Base-by-base conservation (phyloP, 2,797 vertebrate species). In the Anguilla obscura region DNA sequence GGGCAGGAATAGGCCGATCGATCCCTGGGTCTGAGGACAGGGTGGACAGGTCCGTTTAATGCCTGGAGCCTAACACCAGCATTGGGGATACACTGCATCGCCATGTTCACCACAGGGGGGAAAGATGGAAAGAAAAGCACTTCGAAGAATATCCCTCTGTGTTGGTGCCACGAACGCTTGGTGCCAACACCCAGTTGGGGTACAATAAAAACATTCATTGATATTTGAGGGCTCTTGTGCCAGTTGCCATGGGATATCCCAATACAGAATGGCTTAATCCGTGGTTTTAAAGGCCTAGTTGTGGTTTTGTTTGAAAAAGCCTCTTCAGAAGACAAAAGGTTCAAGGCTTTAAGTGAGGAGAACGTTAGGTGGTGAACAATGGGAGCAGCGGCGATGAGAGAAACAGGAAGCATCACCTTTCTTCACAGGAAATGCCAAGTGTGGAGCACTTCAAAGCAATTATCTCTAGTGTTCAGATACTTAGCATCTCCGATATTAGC, bases 201-300 rank as follows among this genome's bases (percentile, higher is more conserved):
- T 2, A 86, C 85, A 82, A 88, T 86, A 83, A 86, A 69, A 56
- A 88, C 85, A 86, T 56, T 88, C 74, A 86, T 83, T 82, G 76
- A 88, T 24, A 91, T 89, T 71, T 89, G 89, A 90, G 83, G 86
- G 90, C 90, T 92, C 86, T 85, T 87, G 84, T 93, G 93, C 93
- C 95, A 94, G 90, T 96, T 96, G 89, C 94, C 93, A 96, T 96
- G 94, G 95, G 91, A 85, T 93, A 93, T 92, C 90, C 90, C 90
- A 91, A 91, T 89, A 92, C 92, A 94, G 91, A 92, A 93, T 90
- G 88, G 89, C 92, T 91, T 87, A 91, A 92, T 93, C 86, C 83
- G 56, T 89, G 71, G 88, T 90, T 86, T 94, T 91, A 95, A 95
- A 94, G 90, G 92, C 85, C 92, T 93, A 88, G 16, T 94, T 93